Evolutionary conservation across 64 coral and sea anemone species (phyloP), one percentile per base, ranked within the genome.

Genomic region (Anthopleura sola): DNA sequence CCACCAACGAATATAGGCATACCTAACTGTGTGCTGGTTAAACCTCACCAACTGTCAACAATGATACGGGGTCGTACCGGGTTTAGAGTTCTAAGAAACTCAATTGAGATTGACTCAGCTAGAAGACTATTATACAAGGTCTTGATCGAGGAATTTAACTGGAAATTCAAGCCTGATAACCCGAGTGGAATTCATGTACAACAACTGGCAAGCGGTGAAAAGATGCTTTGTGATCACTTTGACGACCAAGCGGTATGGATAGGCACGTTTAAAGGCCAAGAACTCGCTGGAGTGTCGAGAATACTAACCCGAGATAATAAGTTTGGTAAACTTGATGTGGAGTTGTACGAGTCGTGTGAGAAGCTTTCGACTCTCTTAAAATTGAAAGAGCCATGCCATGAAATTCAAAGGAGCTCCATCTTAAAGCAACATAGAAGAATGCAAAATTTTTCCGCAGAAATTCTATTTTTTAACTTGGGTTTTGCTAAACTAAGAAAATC

Each of bases 271-370:
- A 33, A 74, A 36, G 64, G 20, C 0, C 28, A 84, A 7, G 5
- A 89, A 37, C 80, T 89, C 17, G 32, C 23, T 31, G 87, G 60
- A 19, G 68, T 79, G 10, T 36, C 26, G 31, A 69, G 87, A 53
- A 74, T 49, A 34, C 7, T 89, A 64, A 83, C 62, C 66, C 60
- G 87, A 36, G 80, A 75, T 18, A 89, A 89, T 37, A 89, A 78
- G 13, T 54, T 89, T 11, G 34, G 87, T 7, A 89, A 89, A 83
- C 82, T 89, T 36, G 87, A 89, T 83, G 54, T 89, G 23, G 87
- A 89, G 46, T 71, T 89, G n/a, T 89, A 89, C 16, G 60, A 71
- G 39, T 19, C 19, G 54, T 39, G 6, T 37, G 54, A 37, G 21
- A 53, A 46, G 20, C n/a, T 16, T 20, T 48, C 44, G 2, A 37